Conservation (phyloP, 2,888 invertebrate species). For the Isoperla grammatica region DNA sequence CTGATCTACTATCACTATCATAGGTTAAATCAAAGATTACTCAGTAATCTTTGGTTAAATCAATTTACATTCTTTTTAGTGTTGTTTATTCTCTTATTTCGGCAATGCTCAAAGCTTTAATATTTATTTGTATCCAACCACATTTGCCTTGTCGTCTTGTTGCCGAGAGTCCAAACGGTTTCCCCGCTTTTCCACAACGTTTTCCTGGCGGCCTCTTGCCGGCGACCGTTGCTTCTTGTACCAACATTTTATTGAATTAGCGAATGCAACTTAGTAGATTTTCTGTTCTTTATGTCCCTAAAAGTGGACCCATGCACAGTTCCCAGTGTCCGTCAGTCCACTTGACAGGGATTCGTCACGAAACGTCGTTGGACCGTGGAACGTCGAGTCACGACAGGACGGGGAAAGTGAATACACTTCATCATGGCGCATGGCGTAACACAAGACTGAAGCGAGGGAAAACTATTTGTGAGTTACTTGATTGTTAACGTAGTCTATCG, state of each 20-base stretch:
- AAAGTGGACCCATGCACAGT: slow-evolving; percentile 7
- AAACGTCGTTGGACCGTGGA: slow-evolving; percentile 1
- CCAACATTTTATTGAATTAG: slow-evolving; percentile 11
- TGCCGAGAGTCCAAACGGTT: too few species aligned
- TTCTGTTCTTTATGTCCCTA: slow-evolving; percentile 3
- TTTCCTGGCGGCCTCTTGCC: background rate
- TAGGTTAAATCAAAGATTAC: too few species aligned
- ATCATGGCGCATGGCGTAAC: background rate
- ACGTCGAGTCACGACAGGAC: slow-evolving; percentile 9
- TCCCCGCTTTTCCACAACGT: background rate
- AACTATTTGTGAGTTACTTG: too few species aligned
- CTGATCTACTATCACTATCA: too few species aligned
- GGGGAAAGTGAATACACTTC: slow-evolving; percentile 11
- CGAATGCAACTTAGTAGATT: slow-evolving; percentile 1
- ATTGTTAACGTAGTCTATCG: too few species aligned
- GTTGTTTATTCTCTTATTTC: too few species aligned
- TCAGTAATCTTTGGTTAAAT: too few species aligned
- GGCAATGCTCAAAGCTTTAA: too few species aligned
- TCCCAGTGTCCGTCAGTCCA: background rate
- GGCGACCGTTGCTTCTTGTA: background rate
- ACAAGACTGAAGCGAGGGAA: too few species aligned
- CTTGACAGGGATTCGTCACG: slow-evolving; percentile 4
- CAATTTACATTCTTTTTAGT: too few species aligned
- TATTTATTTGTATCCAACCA: too few species aligned
- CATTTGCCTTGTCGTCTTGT: too few species aligned